Conservation (phyloP, 2,113 vertebrate species). For the Seriola quinqueradiata region DNA sequence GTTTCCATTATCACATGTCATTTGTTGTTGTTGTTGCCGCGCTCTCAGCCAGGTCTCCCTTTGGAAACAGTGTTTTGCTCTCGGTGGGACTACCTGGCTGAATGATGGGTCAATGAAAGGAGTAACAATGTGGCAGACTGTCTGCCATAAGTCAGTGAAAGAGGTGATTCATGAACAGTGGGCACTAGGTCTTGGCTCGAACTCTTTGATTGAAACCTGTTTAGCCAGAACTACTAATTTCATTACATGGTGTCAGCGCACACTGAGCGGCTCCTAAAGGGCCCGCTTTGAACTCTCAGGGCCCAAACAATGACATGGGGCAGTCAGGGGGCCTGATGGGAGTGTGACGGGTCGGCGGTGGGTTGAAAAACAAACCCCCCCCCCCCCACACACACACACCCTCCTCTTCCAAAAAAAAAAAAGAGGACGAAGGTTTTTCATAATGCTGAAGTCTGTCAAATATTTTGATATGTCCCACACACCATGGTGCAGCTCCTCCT, state of each 20-base stretch:
- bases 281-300: slow-evolving; percentile 93
- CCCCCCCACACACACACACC: neutral
- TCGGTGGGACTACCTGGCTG: slow-evolving; percentile 81
- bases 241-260: slow-evolving; percentile 94
- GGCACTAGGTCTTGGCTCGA: slow-evolving; percentile 78
- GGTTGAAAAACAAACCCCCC: slow-evolving; percentile 70
- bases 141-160: slow-evolving; percentile 71
- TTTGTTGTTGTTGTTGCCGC: slow-evolving; percentile 19
- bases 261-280: slow-evolving; percentile 93
- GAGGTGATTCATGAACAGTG: slow-evolving; percentile 78
- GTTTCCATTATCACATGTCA: neutral
- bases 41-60: slow-evolving; percentile 62
- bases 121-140: slow-evolving; percentile 63
- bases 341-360: slow-evolving; percentile 89
- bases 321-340: slow-evolving; percentile 89
- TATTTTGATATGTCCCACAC: slow-evolving; percentile 99
- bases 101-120: slow-evolving; percentile 65
- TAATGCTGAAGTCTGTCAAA: slow-evolving; percentile 99
- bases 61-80: slow-evolving; percentile 32
- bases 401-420: slow-evolving; percentile 66
- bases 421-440: slow-evolving; percentile 90
- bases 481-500: slow-evolving; percentile 97
- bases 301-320: slow-evolving; percentile 93
- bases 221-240: slow-evolving; percentile 96
- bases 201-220: slow-evolving; percentile 96